Conservation (phyloP, 2,113 vertebrate genomes). For the Meles meles region DNA sequence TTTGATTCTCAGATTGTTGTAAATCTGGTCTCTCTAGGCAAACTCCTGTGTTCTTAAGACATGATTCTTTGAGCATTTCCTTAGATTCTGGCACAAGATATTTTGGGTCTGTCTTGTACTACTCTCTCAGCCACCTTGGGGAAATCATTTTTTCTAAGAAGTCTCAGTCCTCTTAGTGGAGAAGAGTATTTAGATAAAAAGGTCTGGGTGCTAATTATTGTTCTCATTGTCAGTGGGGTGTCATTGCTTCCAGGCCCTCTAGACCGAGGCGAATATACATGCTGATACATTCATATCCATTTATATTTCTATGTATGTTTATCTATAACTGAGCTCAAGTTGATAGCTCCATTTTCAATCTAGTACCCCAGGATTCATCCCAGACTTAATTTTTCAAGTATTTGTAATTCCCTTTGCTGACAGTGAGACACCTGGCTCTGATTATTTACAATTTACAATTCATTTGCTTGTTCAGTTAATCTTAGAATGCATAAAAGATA, state of each 20-base stretch:
- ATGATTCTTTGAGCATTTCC: neutral
- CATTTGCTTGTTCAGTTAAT: neutral
- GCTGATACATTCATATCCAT: neutral
- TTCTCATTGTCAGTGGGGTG: neutral
- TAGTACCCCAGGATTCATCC: neutral
- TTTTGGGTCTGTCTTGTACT: neutral
- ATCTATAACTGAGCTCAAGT: neutral
- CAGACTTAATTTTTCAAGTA: neutral
- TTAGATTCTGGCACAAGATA: neutral
- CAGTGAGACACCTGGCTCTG: neutral
- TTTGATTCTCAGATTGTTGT: neutral
- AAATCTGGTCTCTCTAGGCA: neutral
- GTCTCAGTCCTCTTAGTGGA: neutral
- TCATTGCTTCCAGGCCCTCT: neutral
- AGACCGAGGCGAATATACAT: neutral
- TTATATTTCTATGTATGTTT: neutral
- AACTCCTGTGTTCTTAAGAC: neutral
- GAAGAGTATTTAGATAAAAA: neutral
- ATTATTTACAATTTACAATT: neutral
- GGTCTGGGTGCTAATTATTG: neutral
- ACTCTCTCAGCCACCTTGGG: neutral
- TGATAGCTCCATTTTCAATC: neutral
- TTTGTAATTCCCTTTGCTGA: neutral
- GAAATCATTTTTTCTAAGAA: neutral
- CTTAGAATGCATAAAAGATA: neutral